Evolutionary conservation across 1,140 invertebrate species (phyloP).

Genomic region (Drosophila asahinai): DNA sequence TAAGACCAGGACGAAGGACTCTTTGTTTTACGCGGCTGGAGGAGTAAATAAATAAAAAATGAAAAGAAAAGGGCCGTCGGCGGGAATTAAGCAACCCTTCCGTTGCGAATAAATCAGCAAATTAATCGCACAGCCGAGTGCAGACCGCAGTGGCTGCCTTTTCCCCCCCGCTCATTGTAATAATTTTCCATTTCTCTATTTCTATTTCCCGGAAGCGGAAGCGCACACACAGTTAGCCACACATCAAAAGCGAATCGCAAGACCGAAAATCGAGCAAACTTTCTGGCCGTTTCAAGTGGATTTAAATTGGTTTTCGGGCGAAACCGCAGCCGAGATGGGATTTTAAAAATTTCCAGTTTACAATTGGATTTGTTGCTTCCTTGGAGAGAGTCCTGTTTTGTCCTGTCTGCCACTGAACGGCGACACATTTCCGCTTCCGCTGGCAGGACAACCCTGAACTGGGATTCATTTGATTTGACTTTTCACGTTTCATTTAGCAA

Average conservation of each 20-base stretch:
- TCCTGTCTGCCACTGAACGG: slow-evolving; percentile 65
- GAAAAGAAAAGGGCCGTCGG: slow-evolving; percentile 43
- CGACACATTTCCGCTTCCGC: slow-evolving; percentile 81
- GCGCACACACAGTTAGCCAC: slow-evolving; percentile 77
- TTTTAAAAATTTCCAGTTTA: slow-evolving; percentile 61
- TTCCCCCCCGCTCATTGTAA: not conserved
- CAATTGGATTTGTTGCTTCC: slow-evolving; percentile 34
- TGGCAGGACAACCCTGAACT: slow-evolving; percentile 23
- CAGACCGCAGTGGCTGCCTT: slow-evolving; percentile 49
- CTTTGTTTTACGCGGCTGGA: slow-evolving; percentile 41
- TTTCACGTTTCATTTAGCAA: slow-evolving; percentile 84
- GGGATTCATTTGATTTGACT: slow-evolving; percentile 61
- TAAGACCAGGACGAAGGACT: too few relatives aligned
- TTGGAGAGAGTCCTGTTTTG: not conserved
- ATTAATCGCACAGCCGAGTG: slow-evolving; percentile 65
- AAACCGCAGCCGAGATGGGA: slow-evolving; percentile 59
- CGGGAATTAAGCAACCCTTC: slow-evolving; percentile 82
- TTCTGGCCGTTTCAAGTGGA: slow-evolving; percentile 59
- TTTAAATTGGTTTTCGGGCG: slow-evolving; percentile 67
- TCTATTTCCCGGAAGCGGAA: slow-evolving; percentile 64
- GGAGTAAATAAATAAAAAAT: slow-evolving; percentile 55
- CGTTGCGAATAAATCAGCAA: slow-evolving; percentile 81
- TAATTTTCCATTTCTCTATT: not conserved
- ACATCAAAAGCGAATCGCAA: slow-evolving; percentile 44
- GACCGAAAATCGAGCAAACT: slow-evolving; percentile 36